Evolutionary conservation across 2,113 vertebrate genomes (phyloP).

Genomic region (Pachycephala philippinensis): DNA sequence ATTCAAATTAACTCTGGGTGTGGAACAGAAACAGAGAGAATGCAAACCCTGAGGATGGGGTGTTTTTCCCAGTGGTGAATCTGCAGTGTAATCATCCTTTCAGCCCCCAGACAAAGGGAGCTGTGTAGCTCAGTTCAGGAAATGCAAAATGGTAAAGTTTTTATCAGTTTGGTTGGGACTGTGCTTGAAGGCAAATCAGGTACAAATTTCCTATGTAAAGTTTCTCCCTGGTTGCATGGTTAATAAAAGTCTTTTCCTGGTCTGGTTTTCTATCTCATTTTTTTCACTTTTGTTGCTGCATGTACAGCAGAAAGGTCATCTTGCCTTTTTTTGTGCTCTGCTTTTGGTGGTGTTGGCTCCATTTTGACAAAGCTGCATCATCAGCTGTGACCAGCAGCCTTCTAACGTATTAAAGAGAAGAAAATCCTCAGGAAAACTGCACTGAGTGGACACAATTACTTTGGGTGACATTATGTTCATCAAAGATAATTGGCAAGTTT

Average conservation of each 20-base stretch:
- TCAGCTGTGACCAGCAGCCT: background rate
- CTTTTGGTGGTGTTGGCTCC: background rate
- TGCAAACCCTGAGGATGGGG: background rate
- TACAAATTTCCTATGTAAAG: background rate
- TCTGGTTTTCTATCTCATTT: background rate
- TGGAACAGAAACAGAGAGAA: background rate
- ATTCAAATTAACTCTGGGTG: background rate
- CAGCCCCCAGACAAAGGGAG: background rate
- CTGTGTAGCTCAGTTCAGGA: background rate
- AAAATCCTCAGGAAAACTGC: background rate
- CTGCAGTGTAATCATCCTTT: background rate
- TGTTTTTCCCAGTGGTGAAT: background rate
- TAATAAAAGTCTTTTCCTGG: background rate
- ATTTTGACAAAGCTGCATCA: background rate
- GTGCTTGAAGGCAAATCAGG: background rate
- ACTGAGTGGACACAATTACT: background rate
- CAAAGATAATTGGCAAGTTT: constrained; percentile 44
- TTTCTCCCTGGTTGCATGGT: background rate
- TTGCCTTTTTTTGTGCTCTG: background rate
- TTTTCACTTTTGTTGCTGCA: background rate
- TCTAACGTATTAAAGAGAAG: background rate
- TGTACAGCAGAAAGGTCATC: background rate
- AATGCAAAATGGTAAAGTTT: background rate
- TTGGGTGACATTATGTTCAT: background rate
- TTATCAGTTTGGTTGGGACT: background rate